Evolutionary conservation across 1,140 invertebrate genomes (phyloP).

Genomic region (Philopotamus ludificatus): DNA sequence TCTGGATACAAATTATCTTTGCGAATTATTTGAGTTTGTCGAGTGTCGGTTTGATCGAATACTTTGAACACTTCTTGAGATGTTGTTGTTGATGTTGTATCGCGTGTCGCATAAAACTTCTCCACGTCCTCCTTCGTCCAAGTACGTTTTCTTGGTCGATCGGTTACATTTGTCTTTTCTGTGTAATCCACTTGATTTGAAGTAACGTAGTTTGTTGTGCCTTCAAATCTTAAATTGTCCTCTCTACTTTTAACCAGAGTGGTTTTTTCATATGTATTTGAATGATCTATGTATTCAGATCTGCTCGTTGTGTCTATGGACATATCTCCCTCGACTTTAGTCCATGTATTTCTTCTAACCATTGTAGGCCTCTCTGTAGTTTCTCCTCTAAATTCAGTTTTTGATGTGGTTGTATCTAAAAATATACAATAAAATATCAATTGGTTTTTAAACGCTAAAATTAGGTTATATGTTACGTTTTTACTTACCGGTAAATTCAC

Average conservation of each 20-base stretch:
- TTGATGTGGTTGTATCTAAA: conserved; percentile 65
- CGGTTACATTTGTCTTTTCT: conserved; percentile 56
- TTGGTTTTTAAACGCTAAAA: not conserved
- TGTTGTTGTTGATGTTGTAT: conserved; percentile 55
- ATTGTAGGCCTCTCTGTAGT: conserved; percentile 64
- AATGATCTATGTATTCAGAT: conserved; percentile 66
- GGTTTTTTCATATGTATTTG: conserved; percentile 57
- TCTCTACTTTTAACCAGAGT: conserved; percentile 59
- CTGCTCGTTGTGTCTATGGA: conserved; percentile 64
- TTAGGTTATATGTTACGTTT: not conserved
- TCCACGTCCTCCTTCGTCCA: conserved; percentile 71
- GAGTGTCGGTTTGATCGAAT: conserved; percentile 51
- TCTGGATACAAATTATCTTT: conserved; percentile 58
- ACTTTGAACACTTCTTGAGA: conserved; percentile 60
- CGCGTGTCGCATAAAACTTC: conserved; percentile 63
- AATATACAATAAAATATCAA: conserved; percentile 37
- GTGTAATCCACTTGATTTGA: conserved; percentile 62
- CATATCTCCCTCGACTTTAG: conserved; percentile 74
- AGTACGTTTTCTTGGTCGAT: conserved; percentile 60
- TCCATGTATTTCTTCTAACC: conserved; percentile 78
- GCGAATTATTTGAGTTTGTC: conserved; percentile 51
- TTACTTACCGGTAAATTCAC: conserved; percentile 55
- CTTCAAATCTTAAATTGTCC: conserved; percentile 67
- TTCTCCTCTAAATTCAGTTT: conserved; percentile 66
- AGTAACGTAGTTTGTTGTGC: conserved; percentile 63